Evolutionary conservation across 1,140 invertebrate species (phyloP).

Genomic region (Muscidifurax raptorellus): DNA sequence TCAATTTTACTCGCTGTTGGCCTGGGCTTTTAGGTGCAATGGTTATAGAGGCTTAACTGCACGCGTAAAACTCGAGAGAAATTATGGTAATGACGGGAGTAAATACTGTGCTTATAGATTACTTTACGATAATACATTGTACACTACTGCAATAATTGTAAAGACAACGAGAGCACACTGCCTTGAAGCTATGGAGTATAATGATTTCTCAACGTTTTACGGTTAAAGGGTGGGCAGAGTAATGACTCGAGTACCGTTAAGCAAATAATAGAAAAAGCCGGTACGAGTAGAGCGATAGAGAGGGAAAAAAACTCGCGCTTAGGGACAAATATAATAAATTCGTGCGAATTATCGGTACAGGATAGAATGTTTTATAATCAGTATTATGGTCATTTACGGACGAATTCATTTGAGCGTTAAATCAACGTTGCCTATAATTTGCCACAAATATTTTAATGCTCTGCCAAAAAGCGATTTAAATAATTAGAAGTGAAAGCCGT

Average conservation of each 20-base stretch:
- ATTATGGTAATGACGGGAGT: background rate
- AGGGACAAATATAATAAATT: background rate
- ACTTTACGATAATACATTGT: background rate
- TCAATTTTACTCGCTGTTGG: background rate
- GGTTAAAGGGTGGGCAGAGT: background rate
- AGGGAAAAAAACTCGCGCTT: background rate
- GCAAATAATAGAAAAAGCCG: too few relatives aligned
- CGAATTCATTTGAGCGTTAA: background rate
- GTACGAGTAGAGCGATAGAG: background rate
- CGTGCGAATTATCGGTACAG: too few relatives aligned
- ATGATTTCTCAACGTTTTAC: background rate
- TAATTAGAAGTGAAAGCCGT: background rate
- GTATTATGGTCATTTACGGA: background rate
- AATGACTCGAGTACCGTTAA: background rate
- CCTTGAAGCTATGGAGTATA: background rate
- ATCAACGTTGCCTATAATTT: background rate
- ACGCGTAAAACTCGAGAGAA: background rate
- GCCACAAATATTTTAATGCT: background rate
- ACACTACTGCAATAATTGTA: background rate
- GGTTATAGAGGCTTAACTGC: background rate
- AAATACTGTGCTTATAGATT: background rate
- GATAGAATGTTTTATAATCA: too few relatives aligned
- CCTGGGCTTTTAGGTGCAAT: too few relatives aligned
- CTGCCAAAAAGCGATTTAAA: background rate
- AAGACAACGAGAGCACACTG: background rate